These are phyloP conservation scores for Ernsta delagoae DNA, from an alignment of 2,888 invertebrate genomes.

Conservation along the genomic window DNA sequence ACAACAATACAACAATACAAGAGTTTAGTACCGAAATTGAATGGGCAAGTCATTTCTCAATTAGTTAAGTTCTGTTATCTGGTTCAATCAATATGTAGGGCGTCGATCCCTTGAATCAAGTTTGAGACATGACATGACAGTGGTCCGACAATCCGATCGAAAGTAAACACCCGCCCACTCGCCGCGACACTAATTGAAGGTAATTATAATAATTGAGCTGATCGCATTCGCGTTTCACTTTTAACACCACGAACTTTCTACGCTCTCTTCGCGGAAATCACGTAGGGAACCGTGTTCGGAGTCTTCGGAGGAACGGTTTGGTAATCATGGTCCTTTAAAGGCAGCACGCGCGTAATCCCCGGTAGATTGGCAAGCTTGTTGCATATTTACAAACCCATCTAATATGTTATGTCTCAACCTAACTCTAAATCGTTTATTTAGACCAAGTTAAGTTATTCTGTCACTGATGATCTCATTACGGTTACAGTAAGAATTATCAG, in stretches of 20 bases:
- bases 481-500: too few relatives aligned
- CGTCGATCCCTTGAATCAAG: conserved; percentile 51
- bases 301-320: conserved; percentile 10
- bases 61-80: too few relatives aligned
- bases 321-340: conserved; percentile 31
- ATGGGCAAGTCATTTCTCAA: too few relatives aligned
- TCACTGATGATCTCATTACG: too few relatives aligned
- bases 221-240: conserved; percentile 60
- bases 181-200: conserved; percentile 44
- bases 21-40: too few relatives aligned
- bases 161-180: conserved; percentile 51
- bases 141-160: conserved; percentile 41
- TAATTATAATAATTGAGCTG: conserved; percentile 40
- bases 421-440: too few relatives aligned
- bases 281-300: conserved; percentile 47
- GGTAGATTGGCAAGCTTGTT: conserved; percentile 20
- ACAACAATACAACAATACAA: too few relatives aligned
- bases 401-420: too few relatives aligned
- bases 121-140: conserved; percentile 78
- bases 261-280: conserved; percentile 57
- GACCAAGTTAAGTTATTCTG: too few relatives aligned
- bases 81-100: too few relatives aligned
- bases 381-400: conserved; percentile 16
- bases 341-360: conserved; percentile 29
- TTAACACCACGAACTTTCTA: conserved; percentile 66